Conservation (phyloP, 2,113 vertebrate species). For the Seriola rivoliana region DNA sequence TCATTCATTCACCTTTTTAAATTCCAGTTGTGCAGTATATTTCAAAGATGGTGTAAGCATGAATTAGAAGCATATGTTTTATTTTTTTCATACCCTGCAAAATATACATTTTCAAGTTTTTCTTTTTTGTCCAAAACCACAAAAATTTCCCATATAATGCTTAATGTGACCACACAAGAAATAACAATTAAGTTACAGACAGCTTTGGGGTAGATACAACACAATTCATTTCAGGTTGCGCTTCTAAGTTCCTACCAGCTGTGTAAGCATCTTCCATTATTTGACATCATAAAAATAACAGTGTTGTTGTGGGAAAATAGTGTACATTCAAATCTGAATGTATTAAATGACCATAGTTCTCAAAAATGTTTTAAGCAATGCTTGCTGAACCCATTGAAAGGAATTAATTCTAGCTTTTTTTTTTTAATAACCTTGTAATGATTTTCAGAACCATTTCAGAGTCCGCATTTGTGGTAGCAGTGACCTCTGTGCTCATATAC, state of each 20-base stretch:
- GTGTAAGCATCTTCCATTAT: slow-evolving; percentile 28
- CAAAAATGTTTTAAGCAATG: background rate
- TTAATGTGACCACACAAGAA: background rate
- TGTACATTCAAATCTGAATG: background rate
- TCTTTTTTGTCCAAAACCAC: background rate
- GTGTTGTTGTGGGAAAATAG: background rate
- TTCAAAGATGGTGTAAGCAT: background rate
- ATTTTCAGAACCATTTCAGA: background rate
- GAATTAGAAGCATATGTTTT: too few relatives aligned
- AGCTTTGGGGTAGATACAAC: background rate
- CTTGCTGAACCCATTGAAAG: background rate
- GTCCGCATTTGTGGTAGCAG: background rate
- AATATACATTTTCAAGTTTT: background rate
- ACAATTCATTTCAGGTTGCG: slow-evolving; percentile 13
- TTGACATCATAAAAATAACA: slow-evolving; percentile 16
- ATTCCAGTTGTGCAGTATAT: background rate
- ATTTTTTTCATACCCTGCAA: background rate
- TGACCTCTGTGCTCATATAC: slow-evolving; percentile 17
- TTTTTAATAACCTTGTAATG: background rate
- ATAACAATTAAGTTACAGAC: background rate
- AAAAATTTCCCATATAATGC: background rate
- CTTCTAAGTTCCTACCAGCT: slow-evolving; percentile 2
- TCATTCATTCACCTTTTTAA: background rate
- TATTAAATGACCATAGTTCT: background rate
- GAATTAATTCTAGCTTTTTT: background rate